phyloP scores from a whole-genome alignment of 1,140 invertebrate species.

The Drosophila sucinea region DNA sequence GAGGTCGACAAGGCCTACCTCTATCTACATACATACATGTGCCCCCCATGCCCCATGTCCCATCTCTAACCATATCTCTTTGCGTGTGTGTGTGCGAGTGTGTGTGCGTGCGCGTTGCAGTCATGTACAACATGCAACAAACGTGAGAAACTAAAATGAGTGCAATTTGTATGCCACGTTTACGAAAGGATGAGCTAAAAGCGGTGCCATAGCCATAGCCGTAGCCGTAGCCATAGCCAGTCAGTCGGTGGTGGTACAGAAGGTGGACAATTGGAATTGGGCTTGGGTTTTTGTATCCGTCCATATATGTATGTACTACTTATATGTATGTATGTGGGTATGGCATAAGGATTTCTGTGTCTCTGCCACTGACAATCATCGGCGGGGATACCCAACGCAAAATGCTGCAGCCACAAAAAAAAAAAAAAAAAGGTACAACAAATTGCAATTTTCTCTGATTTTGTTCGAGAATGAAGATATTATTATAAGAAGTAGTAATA shows the following conservation, averaged over 20 bases:
- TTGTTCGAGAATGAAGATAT: too few relatives aligned
- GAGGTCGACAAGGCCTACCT: slow-evolving; percentile 60
- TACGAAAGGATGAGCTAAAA: slow-evolving; percentile 29
- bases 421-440: too few relatives aligned
- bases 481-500: too few relatives aligned
- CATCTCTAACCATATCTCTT: not conserved
- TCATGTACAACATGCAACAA: slow-evolving; percentile 80
- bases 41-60: not conserved
- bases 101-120: slow-evolving; percentile 71
- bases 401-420: too few relatives aligned
- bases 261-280: slow-evolving; percentile 29
- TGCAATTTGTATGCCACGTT: slow-evolving; percentile 80
- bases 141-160: slow-evolving; percentile 81
- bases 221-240: too few relatives aligned
- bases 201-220: too few relatives aligned
- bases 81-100: slow-evolving; percentile 36
- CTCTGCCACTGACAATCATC: too few relatives aligned
- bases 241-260: not conserved
- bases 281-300: slow-evolving; percentile 27
- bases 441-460: too few relatives aligned
- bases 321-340: not conserved
- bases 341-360: not conserved
- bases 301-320: too few relatives aligned
- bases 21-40: slow-evolving; percentile 15
- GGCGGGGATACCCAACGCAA: too few relatives aligned